Evolutionary conservation across 2,888 invertebrate species (phyloP).

Genomic region (Spodoptera exigua): DNA sequence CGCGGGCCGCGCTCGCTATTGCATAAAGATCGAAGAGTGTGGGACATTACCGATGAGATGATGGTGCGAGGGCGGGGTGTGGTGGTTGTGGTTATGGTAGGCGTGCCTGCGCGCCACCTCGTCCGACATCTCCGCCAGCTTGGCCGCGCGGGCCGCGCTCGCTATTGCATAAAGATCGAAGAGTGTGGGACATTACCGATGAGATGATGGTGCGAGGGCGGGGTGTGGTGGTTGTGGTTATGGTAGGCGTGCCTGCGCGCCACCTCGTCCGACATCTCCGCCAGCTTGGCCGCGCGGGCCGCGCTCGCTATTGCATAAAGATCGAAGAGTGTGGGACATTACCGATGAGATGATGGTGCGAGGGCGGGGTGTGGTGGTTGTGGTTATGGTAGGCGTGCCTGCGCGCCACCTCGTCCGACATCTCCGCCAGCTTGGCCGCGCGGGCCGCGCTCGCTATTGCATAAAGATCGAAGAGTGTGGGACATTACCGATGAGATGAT

Average conservation of each 20-base stretch:
- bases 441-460: conserved; percentile 75
- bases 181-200: no score
- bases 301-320: no score
- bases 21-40: no score
- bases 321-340: background rate
- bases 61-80: conserved; percentile 47
- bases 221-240: no score
- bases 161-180: no score
- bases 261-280: no score
- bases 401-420: conserved; percentile 94
- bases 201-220: no score
- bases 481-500: no score
- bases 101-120: conserved; percentile 91
- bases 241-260: no score
- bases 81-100: conserved; percentile 52
- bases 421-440: conserved; percentile 93
- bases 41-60: conserved; percentile 46
- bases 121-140: conserved; percentile 95
- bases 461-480: no score
- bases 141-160: conserved; percentile 87
- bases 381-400: conserved; percentile 77
- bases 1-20: no score
- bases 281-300: no score
- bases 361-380: conserved; percentile 24
- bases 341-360: conserved; percentile 56